Conservation (phyloP, 2,113 vertebrate species). For the Sinosuthora webbiana region DNA sequence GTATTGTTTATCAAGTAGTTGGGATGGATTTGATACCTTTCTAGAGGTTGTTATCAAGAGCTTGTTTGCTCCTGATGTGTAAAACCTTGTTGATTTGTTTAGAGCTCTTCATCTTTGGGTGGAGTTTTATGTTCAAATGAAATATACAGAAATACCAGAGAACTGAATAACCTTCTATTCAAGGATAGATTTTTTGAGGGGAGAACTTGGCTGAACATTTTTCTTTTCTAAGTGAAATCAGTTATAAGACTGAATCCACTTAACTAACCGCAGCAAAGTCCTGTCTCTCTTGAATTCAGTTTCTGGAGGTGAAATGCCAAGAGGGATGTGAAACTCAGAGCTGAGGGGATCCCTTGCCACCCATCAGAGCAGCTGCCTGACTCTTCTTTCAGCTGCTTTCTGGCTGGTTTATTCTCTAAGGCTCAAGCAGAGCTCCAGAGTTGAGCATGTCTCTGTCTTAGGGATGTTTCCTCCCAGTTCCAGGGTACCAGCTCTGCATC, state of each 20-base stretch:
- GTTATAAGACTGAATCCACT: not conserved
- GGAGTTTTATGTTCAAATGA: not conserved
- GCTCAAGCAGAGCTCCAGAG: not conserved
- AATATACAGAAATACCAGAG: not conserved
- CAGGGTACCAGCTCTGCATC: not conserved
- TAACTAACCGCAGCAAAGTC: not conserved
- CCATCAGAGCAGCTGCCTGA: not conserved
- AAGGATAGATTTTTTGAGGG: not conserved
- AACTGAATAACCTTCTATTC: not conserved
- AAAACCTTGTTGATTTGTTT: not conserved
- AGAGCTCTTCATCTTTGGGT: not conserved
- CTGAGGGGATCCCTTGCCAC: not conserved
- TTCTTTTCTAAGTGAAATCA: not conserved
- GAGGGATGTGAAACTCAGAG: fast-evolving
- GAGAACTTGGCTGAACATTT: not conserved
- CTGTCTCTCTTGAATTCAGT: not conserved
- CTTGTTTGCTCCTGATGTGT: not conserved
- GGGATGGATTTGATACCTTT: not conserved
- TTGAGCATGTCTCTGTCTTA: not conserved
- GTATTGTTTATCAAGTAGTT: not conserved
- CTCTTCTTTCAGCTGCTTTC: not conserved
- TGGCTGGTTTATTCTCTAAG: not conserved
- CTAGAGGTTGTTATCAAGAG: not conserved
- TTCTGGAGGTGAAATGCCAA: not conserved
- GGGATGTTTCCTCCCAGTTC: not conserved